A percentile compares a stretch with the other conserved stretches of the same genome.
Evolutionary conservation across 2,797 vertebrate genomes (phyloP).

Genomic region (Tauraco hartlaubi): DNA sequence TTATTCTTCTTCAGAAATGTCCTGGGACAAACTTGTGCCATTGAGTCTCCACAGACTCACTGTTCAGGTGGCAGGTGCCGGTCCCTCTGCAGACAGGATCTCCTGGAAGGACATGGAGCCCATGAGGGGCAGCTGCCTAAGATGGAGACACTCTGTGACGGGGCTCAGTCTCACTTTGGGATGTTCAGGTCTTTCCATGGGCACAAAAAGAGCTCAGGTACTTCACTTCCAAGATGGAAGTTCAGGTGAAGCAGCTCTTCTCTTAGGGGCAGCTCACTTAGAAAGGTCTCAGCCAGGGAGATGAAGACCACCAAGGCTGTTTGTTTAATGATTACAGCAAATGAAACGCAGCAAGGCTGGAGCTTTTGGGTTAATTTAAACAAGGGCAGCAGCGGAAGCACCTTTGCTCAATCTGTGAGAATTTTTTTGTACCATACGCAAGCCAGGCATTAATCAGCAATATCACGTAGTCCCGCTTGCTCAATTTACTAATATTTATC

Average conservation of each 20-base stretch:
- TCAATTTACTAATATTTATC: slow-evolving; percentile 75
- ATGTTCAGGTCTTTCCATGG: background rate
- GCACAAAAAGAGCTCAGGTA: background rate
- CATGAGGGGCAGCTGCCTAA: background rate
- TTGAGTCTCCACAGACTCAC: background rate
- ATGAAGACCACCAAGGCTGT: background rate
- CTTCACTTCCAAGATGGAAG: background rate
- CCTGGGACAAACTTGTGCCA: background rate
- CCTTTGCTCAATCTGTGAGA: slow-evolving; percentile 9
- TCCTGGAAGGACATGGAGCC: background rate
- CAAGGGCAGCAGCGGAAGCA: slow-evolving; percentile 14
- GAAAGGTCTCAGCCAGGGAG: background rate
- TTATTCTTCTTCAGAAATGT: background rate
- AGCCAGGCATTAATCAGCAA: slow-evolving; percentile 54
- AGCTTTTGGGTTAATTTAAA: slow-evolving; percentile 34
- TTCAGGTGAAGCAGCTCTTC: background rate
- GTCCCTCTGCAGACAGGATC: background rate
- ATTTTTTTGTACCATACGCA: background rate
- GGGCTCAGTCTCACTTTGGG: background rate
- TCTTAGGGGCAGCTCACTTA: background rate
- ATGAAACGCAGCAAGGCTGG: background rate
- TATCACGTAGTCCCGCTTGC: background rate
- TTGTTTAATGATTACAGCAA: background rate
- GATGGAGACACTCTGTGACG: background rate
- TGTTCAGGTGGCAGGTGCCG: fast-evolving